Evolutionary conservation across 2,113 vertebrate genomes (phyloP).

Genomic region (Nothoprocta perdicaria): DNA sequence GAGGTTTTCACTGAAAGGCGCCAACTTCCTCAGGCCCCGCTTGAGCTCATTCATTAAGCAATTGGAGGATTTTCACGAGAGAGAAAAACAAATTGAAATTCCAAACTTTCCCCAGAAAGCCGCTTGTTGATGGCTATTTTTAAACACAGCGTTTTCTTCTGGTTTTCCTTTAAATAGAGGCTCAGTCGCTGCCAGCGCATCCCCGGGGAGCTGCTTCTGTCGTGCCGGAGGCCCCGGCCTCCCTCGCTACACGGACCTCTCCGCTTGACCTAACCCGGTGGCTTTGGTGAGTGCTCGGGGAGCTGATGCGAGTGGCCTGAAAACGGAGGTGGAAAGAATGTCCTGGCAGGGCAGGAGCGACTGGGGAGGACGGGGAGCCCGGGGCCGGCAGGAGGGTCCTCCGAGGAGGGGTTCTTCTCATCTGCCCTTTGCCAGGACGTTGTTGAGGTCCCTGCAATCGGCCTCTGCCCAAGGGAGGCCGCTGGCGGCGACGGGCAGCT

Average conservation of each 20-base stretch:
- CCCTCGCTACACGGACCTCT: fast-evolving
- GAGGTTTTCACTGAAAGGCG: fast-evolving
- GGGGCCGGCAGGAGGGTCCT: background rate
- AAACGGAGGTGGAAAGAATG: fast-evolving
- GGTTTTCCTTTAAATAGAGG: background rate
- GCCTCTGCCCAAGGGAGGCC: background rate
- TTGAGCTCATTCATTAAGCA: background rate
- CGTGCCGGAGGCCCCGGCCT: too few species aligned
- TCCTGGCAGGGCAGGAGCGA: fast-evolving
- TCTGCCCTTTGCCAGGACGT: background rate
- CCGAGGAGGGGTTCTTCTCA: fast-evolving
- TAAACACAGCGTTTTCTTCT: background rate
- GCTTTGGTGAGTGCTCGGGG: background rate
- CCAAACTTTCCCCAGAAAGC: background rate
- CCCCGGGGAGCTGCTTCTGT: fast-evolving
- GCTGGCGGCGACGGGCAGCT: background rate
- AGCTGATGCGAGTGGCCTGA: fast-evolving
- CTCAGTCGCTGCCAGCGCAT: background rate
- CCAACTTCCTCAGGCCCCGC: background rate
- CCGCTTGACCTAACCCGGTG: background rate
- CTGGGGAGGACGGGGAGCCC: background rate
- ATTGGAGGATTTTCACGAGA: slow-evolving; percentile 4
- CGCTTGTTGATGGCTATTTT: fast-evolving
- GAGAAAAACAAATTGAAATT: background rate
- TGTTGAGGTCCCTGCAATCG: fast-evolving